phyloP scores from a whole-genome alignment of 2,797 vertebrate species.

The Mormyrus proboscirostris region DNA sequence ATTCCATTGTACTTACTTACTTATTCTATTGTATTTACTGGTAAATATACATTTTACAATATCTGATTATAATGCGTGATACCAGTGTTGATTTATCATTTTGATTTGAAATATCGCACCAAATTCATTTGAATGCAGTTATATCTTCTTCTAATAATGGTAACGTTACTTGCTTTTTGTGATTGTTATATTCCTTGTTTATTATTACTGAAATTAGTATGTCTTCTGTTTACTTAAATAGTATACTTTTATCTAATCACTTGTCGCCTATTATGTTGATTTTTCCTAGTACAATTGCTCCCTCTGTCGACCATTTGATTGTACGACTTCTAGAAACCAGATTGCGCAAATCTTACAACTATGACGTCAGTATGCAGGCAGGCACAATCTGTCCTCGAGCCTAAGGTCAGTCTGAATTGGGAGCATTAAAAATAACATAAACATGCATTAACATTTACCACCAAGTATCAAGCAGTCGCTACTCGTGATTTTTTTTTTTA shows the following conservation, averaged over 20 bases:
- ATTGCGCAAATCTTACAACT: slow-evolving; percentile 27
- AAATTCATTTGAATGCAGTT: not conserved
- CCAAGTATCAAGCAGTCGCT: not conserved
- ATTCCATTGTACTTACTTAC: not conserved
- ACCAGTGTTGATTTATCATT: not conserved
- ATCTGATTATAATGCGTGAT: not conserved
- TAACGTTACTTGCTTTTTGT: not conserved
- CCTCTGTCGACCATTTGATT: slow-evolving; percentile 45
- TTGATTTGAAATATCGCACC: not conserved
- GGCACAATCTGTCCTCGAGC: slow-evolving; percentile 56
- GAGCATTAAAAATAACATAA: not conserved
- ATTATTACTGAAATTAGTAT: not conserved
- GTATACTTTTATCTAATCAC: not conserved
- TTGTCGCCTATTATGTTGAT: not conserved
- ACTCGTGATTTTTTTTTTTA: not conserved
- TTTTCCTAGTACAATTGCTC: slow-evolving; percentile 22
- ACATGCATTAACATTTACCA: not conserved
- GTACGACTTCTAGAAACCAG: slow-evolving; percentile 33
- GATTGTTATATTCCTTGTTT: not conserved
- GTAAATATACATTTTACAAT: not conserved
- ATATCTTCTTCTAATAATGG: not conserved
- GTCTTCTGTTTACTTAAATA: not conserved
- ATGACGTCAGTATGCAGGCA: slow-evolving; percentile 50
- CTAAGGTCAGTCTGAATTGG: slow-evolving; percentile 53
- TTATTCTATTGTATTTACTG: not conserved